Conservation (phyloP, 2,888 invertebrate species). For the Ashinkailepas kermadecensis region DNA sequence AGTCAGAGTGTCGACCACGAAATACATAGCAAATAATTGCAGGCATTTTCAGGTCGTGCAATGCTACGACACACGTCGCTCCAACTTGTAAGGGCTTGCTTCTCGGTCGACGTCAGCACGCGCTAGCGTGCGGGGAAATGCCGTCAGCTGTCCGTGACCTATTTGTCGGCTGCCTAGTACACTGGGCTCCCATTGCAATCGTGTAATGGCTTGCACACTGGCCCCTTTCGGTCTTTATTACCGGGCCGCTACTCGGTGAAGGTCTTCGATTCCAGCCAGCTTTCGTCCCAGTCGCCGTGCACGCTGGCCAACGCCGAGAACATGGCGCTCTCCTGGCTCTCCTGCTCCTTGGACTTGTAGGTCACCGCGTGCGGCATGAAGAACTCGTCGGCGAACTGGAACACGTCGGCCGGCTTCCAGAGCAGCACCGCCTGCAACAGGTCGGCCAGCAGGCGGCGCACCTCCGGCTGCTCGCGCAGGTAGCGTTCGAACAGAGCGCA, state of each 20-base stretch:
- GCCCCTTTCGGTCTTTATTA: no score
- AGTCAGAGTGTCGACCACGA: no score
- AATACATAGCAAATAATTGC: no score
- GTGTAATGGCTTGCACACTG: no score
- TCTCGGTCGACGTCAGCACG: no score
- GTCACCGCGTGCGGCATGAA: not conserved
- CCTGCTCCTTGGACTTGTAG: not conserved
- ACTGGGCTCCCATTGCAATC: no score
- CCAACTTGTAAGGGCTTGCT: no score
- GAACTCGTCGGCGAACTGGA: not conserved
- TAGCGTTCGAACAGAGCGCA: conserved; percentile 14
- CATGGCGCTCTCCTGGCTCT: not conserved
- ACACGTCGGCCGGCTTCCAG: not conserved
- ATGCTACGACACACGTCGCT: no score
- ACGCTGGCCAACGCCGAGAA: not conserved
- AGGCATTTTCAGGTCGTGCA: no score
- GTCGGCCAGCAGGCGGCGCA: conserved; percentile 2
- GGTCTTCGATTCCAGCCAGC: not conserved
- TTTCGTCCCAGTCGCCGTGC: not conserved
- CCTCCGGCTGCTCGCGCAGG: not conserved
- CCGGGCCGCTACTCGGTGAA: not conserved
- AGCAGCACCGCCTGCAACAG: conserved; percentile 4
- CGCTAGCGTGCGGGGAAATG: no score
- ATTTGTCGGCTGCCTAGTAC: no score
- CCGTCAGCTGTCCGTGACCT: no score